Conservation (phyloP, 2,797 vertebrate species). For the Thripadectes ignobilis region DNA sequence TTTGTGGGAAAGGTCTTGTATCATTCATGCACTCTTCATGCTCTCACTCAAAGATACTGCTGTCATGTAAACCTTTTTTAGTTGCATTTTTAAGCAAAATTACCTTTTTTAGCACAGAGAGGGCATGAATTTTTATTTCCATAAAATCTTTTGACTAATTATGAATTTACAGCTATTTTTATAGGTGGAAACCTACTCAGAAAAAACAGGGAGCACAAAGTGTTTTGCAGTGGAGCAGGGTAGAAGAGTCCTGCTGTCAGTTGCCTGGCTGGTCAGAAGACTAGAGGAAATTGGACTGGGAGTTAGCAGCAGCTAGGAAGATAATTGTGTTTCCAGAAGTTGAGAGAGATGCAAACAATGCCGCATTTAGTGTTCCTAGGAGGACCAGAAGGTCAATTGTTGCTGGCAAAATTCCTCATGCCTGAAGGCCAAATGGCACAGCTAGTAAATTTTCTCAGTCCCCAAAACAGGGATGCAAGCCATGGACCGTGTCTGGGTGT, state of each 20-base stretch:
- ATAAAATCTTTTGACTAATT: neutral
- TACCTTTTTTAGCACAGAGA: neutral
- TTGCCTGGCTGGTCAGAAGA: neutral
- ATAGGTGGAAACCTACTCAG: neutral
- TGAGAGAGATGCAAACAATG: neutral
- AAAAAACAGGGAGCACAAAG: neutral
- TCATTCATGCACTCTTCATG: neutral
- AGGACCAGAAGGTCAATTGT: neutral
- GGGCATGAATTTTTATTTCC: neutral
- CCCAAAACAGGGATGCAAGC: neutral
- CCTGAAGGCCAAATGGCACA: neutral
- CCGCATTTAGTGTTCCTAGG: neutral
- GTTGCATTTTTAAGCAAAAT: conserved; percentile 1
- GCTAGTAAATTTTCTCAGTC: neutral
- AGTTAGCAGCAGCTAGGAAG: neutral
- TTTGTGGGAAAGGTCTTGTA: neutral
- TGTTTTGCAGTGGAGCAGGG: neutral
- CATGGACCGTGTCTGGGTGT: rapidly evolving
- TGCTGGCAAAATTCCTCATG: neutral
- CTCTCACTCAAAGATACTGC: conserved; percentile 3
- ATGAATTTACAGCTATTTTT: neutral
- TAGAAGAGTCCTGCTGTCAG: neutral
- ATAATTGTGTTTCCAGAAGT: neutral
- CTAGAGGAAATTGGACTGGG: neutral
- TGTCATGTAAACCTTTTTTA: conserved; percentile 15